Conservation (phyloP, 2,797 vertebrate species). For the Lycodopsis pacificus region DNA sequence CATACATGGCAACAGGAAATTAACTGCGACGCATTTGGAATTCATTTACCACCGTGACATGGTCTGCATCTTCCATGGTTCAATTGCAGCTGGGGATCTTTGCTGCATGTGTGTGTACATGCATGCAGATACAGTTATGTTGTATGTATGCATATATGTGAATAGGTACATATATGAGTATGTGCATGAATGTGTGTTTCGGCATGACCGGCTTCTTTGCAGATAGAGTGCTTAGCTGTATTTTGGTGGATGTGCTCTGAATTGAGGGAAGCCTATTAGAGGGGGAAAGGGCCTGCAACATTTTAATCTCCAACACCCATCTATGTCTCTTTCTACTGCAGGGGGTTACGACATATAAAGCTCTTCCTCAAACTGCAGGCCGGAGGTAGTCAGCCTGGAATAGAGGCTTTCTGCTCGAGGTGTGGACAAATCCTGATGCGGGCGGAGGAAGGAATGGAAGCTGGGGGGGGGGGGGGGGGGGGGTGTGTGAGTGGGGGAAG, state of each 20-base stretch:
- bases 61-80: too few species aligned
- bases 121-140: not conserved
- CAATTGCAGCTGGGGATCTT: not conserved
- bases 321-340: constrained; percentile 43
- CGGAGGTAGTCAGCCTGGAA: constrained; percentile 32
- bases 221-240: constrained; percentile 37
- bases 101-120: not conserved
- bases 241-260: constrained; percentile 59
- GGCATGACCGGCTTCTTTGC: constrained; percentile 32
- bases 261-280: constrained; percentile 56
- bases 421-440: constrained; percentile 66
- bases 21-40: not conserved
- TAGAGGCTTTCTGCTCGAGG: constrained; percentile 61
- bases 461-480: not conserved
- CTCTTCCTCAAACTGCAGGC: constrained; percentile 53
- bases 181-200: constrained; percentile 35
- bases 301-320: constrained; percentile 63
- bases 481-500: not conserved
- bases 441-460: constrained; percentile 34
- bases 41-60: too few species aligned
- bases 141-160: not conserved
- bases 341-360: constrained; percentile 55
- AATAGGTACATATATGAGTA: not conserved
- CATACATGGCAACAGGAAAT: not conserved
- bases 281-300: constrained; percentile 48